Conservation (phyloP, 2,888 invertebrate genomes). For the Agrenia bidenticulata region DNA sequence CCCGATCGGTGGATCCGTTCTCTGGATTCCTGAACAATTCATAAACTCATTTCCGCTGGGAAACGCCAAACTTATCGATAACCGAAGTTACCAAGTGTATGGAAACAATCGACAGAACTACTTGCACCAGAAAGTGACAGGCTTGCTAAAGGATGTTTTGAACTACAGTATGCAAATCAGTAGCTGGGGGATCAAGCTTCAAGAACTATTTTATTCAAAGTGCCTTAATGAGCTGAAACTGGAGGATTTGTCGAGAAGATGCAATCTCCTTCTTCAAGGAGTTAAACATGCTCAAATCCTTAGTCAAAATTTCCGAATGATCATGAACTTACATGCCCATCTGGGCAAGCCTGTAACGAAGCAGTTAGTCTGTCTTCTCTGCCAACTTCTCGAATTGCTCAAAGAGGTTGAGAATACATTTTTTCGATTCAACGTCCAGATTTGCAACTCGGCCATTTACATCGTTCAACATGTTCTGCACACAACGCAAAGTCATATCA, state of each 20-base stretch:
- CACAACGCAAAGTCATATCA: slow-evolving; percentile 64
- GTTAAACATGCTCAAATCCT: slow-evolving; percentile 69
- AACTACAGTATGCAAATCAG: slow-evolving; percentile 60
- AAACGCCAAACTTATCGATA: slow-evolving; percentile 58
- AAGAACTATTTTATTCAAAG: slow-evolving; percentile 58
- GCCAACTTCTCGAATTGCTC: slow-evolving; percentile 76
- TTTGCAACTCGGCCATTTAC: slow-evolving; percentile 73
- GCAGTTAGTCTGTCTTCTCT: slow-evolving; percentile 71
- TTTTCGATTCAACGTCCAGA: slow-evolving; percentile 67
- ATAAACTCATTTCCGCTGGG: slow-evolving; percentile 61
- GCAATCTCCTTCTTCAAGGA: slow-evolving; percentile 65
- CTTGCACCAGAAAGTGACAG: slow-evolving; percentile 60
- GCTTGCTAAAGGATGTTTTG: slow-evolving; percentile 66
- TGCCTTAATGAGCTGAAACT: slow-evolving; percentile 60
- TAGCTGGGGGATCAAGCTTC: slow-evolving; percentile 66
- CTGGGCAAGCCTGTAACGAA: slow-evolving; percentile 76
- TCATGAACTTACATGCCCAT: slow-evolving; percentile 70
- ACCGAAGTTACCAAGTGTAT: slow-evolving; percentile 58
- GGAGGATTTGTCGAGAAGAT: slow-evolving; percentile 62
- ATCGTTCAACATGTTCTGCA: slow-evolving; percentile 77
- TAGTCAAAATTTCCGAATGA: slow-evolving; percentile 62
- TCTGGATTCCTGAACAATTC: slow-evolving; percentile 86
- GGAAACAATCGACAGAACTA: slow-evolving; percentile 56
- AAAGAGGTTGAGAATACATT: slow-evolving; percentile 74
- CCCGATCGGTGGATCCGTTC: slow-evolving; percentile 73